phyloP scores from a whole-genome alignment of 2,797 vertebrate species.

The Helostoma temminkii region DNA sequence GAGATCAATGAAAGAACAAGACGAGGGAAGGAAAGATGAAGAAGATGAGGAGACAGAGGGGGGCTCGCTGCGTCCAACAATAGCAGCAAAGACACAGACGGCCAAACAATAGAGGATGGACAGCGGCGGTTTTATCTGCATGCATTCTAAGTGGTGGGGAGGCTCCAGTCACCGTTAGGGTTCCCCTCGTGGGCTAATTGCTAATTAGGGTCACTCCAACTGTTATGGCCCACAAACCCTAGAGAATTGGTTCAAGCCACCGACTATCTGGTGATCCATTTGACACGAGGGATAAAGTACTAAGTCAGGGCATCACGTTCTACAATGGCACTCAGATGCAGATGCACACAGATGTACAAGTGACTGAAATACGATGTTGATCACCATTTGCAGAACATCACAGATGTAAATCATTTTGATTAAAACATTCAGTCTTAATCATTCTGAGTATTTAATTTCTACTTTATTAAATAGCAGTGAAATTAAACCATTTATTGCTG shows the following conservation, averaged over 20 bases:
- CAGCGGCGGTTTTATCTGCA: constrained; percentile 48
- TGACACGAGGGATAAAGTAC: constrained; percentile 31
- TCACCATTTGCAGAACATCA: background rate
- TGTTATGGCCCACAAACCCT: constrained; percentile 50
- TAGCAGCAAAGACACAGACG: constrained; percentile 42
- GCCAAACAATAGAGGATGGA: constrained; percentile 68
- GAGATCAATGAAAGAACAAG: constrained; percentile 70
- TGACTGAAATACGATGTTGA: background rate
- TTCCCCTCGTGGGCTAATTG: constrained; percentile 55
- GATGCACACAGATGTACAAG: background rate
- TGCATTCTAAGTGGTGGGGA: constrained; percentile 29
- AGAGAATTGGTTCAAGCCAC: constrained; percentile 29
- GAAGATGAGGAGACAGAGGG: constrained; percentile 34
- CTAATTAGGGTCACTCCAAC: constrained; percentile 74
- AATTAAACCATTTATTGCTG: constrained; percentile 27
- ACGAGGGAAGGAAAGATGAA: constrained; percentile 34
- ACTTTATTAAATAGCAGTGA: constrained; percentile 21
- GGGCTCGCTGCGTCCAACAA: constrained; percentile 47
- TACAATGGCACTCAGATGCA: background rate
- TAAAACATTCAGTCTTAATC: background rate
- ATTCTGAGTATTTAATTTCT: constrained; percentile 18
- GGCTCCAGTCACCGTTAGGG: constrained; percentile 41
- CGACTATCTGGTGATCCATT: constrained; percentile 74
- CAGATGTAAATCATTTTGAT: constrained; percentile 2
- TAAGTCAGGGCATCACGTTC: background rate